Base-by-base conservation (phyloP, 2,113 vertebrate species). In the Melanerpes formicivorus region DNA sequence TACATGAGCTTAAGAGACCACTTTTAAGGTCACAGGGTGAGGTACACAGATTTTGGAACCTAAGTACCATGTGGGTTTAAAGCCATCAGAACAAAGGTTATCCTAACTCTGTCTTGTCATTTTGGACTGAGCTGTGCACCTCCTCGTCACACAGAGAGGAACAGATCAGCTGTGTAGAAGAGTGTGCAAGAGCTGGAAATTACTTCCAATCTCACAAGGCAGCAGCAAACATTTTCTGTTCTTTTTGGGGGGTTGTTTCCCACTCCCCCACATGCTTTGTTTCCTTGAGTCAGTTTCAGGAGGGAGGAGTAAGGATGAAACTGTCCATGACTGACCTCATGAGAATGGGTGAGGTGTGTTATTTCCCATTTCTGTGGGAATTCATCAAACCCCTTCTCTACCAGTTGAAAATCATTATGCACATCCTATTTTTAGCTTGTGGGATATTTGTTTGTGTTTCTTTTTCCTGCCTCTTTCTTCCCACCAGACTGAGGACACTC, bases 381-480 rank as follows among this genome's bases (percentile, higher is more conserved):
- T 90, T 84, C 4, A 3, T 65, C 70, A 83, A 70, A 4, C 22
- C 15, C 22, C 32, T 71, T 70, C 64, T 40, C 40, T 76, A 60
- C 32, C 73, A 93, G 40, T 27, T 81, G 62, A 90, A 95, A 94
- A 72, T 84, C 11, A 50, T 90, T 74, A 78, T 83, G 65, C 22
- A 72, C 6, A 34, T 75, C 32, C 77, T 91, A 72, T 84, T 94
- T 94, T 94, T 86, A 90, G 88, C n/a, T 90, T 56, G 72, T 26
- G 22, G 40, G 29, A 17, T 84, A 72, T 88, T 94, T 87, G 48
- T 93, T 90, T 94, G 50, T 62, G 11, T 80, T 18, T 90, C 59
- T 71, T 80, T 88, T 93, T 86, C 62, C 77, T 75, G 29, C 55
- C 15, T 80, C 14, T 42, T 56, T 77, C 52, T 90, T 96, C 83